Evolutionary conservation across 2,888 invertebrate species (phyloP).

Genomic region (Gibbula magus): DNA sequence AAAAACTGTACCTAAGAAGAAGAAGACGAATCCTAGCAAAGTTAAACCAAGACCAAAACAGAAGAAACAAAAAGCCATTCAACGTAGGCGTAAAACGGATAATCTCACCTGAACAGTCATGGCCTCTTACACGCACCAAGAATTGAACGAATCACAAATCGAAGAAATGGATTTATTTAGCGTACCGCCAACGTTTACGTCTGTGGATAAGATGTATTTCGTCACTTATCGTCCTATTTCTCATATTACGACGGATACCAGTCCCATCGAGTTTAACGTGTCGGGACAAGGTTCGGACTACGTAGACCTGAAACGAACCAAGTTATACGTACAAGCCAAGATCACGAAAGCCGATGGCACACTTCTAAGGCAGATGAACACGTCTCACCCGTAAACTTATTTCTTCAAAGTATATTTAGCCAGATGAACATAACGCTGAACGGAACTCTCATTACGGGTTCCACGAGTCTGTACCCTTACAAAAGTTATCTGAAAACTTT

Average conservation of each 20-base stretch:
- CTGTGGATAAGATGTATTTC: constrained; percentile 29
- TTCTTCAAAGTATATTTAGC: constrained; percentile 29
- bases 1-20: no score
- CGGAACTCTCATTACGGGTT: constrained; percentile 18
- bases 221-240: constrained; percentile 28
- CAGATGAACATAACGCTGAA: constrained; percentile 40
- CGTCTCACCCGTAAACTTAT: constrained; percentile 32
- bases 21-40: not conserved
- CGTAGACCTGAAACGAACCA: constrained; percentile 31
- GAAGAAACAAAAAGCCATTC: not conserved
- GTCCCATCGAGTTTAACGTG: constrained; percentile 36
- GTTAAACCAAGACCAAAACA: not conserved
- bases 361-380: not conserved
- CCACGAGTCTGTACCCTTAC: constrained; percentile 38
- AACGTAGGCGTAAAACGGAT: not conserved
- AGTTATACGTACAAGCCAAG: constrained; percentile 35
- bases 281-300: constrained; percentile 36
- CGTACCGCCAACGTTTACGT: constrained; percentile 17
- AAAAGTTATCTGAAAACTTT: constrained; percentile 35
- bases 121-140: not conserved
- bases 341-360: constrained; percentile 32
- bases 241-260: constrained; percentile 14
- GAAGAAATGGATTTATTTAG: constrained; percentile 31
- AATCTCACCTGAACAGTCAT: not conserved
- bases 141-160: not conserved